Base-by-base conservation (phyloP, 2,888 invertebrate genomes). In the Drosophila neonasuta region DNA sequence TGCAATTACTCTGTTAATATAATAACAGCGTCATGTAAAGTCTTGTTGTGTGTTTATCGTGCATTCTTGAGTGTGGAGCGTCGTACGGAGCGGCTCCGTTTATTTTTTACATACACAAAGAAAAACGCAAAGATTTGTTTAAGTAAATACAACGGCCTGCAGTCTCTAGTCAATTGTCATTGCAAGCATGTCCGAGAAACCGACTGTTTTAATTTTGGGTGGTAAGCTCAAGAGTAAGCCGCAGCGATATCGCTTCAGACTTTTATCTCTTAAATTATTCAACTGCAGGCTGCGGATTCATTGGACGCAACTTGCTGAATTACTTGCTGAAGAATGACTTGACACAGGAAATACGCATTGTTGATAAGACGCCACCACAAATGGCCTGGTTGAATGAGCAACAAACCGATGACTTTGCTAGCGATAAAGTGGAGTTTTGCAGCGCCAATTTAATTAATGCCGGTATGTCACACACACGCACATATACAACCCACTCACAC, bases 321-420 rank as follows among this genome's bases (percentile, higher is more conserved):
- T 95, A 95, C 91, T 92, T 97, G 88, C 92, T 97, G 77, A 93
- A 93, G 71, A 95, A 96, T 91, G 94, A 96, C 85, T 91, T 96
- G 83, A 95, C 94, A 70, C 94, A 94, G 86, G 93, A 92, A 82
- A 92, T 97, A 72, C 93, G 96, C 77, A 94, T 97, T 50, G 96
- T 96, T 63, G 98, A 98, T 92, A 98, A 98, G 86, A 97, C 97
- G 32, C 97, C 97, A 52, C 97, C 97, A 1, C 96, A 96, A 91
- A 95, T 97, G 86, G 97, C 97, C 2, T 98, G 97, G 95, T 92
- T 98, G 36, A 97, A 96, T 90, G 91, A 93, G 2, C 91, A 91
- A 67, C 97, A 97, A 88, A 92, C 93, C 76, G 93, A 93, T 82
- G 92, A 93, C 48, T 97, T 97, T 90, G 93, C 94, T 64, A 93